phyloP scores from a whole-genome alignment of 2,888 invertebrate genomes.

The Trachelus iudaicus region DNA sequence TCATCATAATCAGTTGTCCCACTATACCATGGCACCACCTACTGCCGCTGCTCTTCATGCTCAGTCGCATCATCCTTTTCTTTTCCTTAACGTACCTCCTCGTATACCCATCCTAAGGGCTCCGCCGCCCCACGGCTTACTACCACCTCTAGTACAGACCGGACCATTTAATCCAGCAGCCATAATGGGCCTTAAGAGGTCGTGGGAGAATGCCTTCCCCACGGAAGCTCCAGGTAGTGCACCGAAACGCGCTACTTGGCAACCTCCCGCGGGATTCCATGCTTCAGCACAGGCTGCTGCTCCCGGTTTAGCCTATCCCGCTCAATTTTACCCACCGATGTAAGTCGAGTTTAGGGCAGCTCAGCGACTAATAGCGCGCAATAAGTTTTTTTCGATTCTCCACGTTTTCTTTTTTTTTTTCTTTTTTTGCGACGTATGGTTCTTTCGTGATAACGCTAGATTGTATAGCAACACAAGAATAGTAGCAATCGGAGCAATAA shows the following conservation, averaged over 20 bases:
- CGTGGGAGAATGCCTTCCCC: constrained; percentile 79
- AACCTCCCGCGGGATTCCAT: constrained; percentile 58
- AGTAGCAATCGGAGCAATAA: not conserved
- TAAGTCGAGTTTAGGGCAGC: constrained; percentile 26
- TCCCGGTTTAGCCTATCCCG: constrained; percentile 69
- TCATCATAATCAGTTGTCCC: constrained; percentile 59
- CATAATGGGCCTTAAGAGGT: constrained; percentile 72
- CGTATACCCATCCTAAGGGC: constrained; percentile 59
- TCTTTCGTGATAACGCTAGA: not conserved
- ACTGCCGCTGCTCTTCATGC: constrained; percentile 60
- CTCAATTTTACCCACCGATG: constrained; percentile 68
- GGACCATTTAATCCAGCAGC: constrained; percentile 61
- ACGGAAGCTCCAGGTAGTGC: constrained; percentile 58
- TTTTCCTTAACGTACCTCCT: constrained; percentile 57
- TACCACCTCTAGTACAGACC: constrained; percentile 50
- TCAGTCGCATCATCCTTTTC: constrained; percentile 54
- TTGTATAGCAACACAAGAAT: not conserved
- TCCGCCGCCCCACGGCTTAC: constrained; percentile 54
- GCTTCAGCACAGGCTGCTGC: constrained; percentile 61
- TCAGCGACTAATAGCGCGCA: not conserved
- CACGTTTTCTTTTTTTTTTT: not conserved
- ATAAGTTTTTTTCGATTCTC: constrained; percentile 3
- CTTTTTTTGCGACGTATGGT: constrained; percentile 2
- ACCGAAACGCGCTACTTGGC: constrained; percentile 59
- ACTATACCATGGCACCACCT: constrained; percentile 44